A percentile compares a stretch with the other conserved stretches of the same genome.
Conservation (phyloP, 1,140 invertebrate genomes). For the Brachystomella parvula region DNA sequence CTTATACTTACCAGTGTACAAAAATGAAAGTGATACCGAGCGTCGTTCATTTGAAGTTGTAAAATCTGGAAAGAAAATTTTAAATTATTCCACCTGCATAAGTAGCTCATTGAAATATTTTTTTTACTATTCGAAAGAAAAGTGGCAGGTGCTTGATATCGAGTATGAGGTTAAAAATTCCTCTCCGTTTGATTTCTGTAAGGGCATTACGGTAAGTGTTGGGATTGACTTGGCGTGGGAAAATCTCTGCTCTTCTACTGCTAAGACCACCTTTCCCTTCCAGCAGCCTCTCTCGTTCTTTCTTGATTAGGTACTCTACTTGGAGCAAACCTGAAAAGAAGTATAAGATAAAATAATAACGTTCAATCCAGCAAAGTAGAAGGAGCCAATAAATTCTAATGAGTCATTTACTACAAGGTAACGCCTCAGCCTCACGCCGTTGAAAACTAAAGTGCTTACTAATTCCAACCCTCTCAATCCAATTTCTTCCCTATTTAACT, state of each 20-base stretch:
- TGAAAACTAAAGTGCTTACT: too few species aligned
- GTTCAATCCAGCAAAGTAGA: background rate
- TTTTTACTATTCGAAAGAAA: slow-evolving; percentile 73
- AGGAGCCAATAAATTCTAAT: slow-evolving; percentile 25
- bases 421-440: too few species aligned
- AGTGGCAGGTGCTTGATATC: slow-evolving; percentile 67
- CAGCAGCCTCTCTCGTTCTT: slow-evolving; percentile 46
- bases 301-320: slow-evolving; percentile 71
- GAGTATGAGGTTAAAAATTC: slow-evolving; percentile 74
- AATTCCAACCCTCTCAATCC: too few species aligned
- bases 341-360: background rate
- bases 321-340: slow-evolving; percentile 69
- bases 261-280: slow-evolving; percentile 38
- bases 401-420: slow-evolving; percentile 1
- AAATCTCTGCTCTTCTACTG: slow-evolving; percentile 56
- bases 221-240: slow-evolving; percentile 66
- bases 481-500: too few species aligned
- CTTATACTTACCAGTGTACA: slow-evolving; percentile 82
- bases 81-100: background rate
- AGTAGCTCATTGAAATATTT: background rate
- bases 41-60: slow-evolving; percentile 87
- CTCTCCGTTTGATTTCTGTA: slow-evolving; percentile 67
- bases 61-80: slow-evolving; percentile 71
- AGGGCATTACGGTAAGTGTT: slow-evolving; percentile 68
- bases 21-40: slow-evolving; percentile 86